Evolutionary conservation across 2,113 vertebrate genomes (phyloP).

Genomic region (Hypocryptadius cinnamomeus): DNA sequence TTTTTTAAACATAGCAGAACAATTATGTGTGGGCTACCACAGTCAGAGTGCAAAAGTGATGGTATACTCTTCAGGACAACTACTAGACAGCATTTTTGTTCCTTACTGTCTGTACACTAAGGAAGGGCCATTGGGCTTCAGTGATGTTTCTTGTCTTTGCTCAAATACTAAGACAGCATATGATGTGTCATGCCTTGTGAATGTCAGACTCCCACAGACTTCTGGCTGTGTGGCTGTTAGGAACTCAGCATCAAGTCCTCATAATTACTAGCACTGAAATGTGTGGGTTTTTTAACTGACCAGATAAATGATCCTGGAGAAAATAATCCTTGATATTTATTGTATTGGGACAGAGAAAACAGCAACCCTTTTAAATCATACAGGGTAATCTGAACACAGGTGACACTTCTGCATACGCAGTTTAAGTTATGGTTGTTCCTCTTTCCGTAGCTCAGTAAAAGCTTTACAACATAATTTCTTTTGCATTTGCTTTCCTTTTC

Average conservation of each 20-base stretch:
- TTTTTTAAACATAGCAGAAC: neutral
- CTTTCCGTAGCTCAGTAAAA: neutral
- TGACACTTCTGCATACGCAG: neutral
- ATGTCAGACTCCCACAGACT: constrained; percentile 26
- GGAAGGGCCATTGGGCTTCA: neutral
- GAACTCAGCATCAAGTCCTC: neutral
- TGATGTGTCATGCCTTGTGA: neutral
- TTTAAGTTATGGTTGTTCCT: neutral
- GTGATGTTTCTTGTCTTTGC: neutral
- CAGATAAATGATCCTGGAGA: neutral
- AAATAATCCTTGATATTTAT: neutral
- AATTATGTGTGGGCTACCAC: neutral
- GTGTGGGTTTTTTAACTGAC: neutral
- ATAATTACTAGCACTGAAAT: neutral
- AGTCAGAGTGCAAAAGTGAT: neutral
- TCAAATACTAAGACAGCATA: neutral
- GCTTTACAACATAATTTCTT: neutral
- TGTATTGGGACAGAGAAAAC: neutral
- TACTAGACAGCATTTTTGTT: neutral
- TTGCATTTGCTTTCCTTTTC: neutral
- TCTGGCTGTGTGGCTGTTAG: constrained; percentile 9
- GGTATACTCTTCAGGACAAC: neutral
- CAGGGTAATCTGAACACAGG: neutral
- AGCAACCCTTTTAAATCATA: neutral
- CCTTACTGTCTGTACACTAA: neutral